Conservation (phyloP, 2,888 invertebrate species). For the Erynnis tages region DNA sequence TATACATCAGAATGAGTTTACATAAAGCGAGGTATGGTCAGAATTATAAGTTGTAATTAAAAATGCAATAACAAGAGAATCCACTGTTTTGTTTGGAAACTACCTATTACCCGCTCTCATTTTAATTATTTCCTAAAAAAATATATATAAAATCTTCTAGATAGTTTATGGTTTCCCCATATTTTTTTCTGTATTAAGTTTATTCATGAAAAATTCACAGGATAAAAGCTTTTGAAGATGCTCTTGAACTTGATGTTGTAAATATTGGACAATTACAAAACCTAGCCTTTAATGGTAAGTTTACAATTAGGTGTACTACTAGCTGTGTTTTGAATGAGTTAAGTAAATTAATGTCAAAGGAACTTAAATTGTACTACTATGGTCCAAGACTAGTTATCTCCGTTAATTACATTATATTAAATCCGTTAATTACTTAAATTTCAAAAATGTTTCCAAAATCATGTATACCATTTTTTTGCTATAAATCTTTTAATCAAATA, state of each 20-base stretch:
- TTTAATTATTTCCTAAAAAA: not conserved
- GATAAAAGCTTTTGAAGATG: conserved; percentile 90
- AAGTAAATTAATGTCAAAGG: not conserved
- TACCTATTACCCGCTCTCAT: not conserved
- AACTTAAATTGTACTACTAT: too few relatives aligned
- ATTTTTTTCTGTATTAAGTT: too few relatives aligned
- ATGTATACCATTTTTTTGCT: too few relatives aligned
- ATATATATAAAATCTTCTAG: too few relatives aligned
- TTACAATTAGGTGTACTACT: not conserved
- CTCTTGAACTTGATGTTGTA: conserved; percentile 86
- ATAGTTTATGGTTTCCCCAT: too few relatives aligned
- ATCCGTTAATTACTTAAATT: too few relatives aligned
- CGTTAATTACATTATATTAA: too few relatives aligned
- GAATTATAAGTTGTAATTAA: not conserved
- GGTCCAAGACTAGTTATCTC: too few relatives aligned
- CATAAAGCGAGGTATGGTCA: conserved; percentile 20
- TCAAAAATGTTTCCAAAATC: too few relatives aligned
- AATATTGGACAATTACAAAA: conserved; percentile 85
- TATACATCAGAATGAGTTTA: conserved; percentile 10
- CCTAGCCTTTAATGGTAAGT: conserved; percentile 90
- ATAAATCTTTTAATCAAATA: too few relatives aligned
- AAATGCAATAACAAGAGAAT: not conserved
- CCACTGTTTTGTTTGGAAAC: not conserved
- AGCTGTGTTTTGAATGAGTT: not conserved
- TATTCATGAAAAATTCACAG: conserved; percentile 74